phyloP scores from a whole-genome alignment of 2,888 invertebrate species.

The Spilarctia lutea region DNA sequence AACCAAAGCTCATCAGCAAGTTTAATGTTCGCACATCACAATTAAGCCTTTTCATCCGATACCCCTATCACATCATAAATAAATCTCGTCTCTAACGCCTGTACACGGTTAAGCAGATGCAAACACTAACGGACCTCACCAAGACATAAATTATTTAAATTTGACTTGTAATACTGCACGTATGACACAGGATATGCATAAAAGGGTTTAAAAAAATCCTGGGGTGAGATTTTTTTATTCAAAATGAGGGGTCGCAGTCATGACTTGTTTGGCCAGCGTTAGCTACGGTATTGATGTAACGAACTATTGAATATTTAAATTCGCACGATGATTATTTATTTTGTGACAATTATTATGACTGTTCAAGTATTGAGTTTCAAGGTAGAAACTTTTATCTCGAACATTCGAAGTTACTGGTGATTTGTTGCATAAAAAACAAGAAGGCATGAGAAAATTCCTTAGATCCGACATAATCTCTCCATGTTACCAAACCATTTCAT shows the following conservation, averaged over 20 bases:
- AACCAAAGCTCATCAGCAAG: background rate
- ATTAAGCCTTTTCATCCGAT: conserved; percentile 25
- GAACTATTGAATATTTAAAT: conserved; percentile 78
- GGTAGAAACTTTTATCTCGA: background rate
- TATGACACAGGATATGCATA: conserved; percentile 84
- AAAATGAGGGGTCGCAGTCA: conserved; percentile 67
- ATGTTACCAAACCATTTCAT: background rate
- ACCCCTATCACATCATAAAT: conserved; percentile 43
- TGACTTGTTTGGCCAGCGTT: conserved; percentile 70
- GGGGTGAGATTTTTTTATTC: conserved; percentile 77
- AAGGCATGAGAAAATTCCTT: background rate
- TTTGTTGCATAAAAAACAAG: background rate
- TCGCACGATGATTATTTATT: conserved; percentile 73
- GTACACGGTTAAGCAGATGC: conserved; percentile 72
- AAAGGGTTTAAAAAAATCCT: conserved; percentile 82
- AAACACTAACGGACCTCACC: conserved; percentile 69
- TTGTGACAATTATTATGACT: conserved; percentile 33
- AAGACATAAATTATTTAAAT: conserved; percentile 85
- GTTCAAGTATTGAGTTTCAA: conserved; percentile 22
- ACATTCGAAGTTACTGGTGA: no score
- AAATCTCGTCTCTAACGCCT: conserved; percentile 54
- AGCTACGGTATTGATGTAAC: conserved; percentile 71
- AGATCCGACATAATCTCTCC: background rate
- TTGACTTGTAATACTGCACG: conserved; percentile 84
- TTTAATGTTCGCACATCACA: conserved; percentile 20